Conservation (phyloP, 2,888 invertebrate species). For the Alentia gelatinosa region DNA sequence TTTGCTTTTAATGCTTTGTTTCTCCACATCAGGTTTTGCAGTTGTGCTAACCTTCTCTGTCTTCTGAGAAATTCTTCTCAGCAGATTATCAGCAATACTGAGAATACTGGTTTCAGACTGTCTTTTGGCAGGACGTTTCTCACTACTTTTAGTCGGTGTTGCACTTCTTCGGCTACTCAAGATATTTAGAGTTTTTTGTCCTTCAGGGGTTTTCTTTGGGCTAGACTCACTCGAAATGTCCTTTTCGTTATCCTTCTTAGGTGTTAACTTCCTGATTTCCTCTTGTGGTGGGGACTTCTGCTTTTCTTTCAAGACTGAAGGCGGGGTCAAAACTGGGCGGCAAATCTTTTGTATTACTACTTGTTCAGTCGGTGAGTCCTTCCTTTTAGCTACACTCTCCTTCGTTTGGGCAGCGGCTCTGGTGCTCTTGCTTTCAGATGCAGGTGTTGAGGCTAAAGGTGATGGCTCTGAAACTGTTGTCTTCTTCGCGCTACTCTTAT, state of each 20-base stretch:
- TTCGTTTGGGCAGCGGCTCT: neutral
- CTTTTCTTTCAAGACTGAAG: neutral
- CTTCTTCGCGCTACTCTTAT: constrained; percentile 11
- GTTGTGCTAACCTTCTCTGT: neutral
- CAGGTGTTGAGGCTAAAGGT: neutral
- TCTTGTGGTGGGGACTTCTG: constrained; percentile 3
- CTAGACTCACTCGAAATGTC: neutral
- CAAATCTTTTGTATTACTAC: neutral
- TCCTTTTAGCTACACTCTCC: neutral
- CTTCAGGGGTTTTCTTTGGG: neutral
- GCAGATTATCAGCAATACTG: constrained; percentile 41
- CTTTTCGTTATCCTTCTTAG: neutral
- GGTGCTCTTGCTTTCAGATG: neutral
- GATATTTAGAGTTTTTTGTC: neutral
- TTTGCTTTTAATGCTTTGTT: too few species aligned
- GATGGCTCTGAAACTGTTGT: neutral
- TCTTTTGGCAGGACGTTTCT: neutral
- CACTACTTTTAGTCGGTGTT: neutral
- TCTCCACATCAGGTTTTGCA: too few species aligned
- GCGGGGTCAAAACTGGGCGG: neutral
- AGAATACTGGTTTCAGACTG: constrained; percentile 18
- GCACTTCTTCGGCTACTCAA: neutral
- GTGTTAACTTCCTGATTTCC: neutral
- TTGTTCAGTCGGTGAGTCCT: neutral
- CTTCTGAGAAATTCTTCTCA: constrained; percentile 19